Percentiles rank a stretch among this genome's conserved stretches.
Evolutionary conservation across 2,888 invertebrate genomes (phyloP).

Genomic region (Dendrolimus houi): DNA sequence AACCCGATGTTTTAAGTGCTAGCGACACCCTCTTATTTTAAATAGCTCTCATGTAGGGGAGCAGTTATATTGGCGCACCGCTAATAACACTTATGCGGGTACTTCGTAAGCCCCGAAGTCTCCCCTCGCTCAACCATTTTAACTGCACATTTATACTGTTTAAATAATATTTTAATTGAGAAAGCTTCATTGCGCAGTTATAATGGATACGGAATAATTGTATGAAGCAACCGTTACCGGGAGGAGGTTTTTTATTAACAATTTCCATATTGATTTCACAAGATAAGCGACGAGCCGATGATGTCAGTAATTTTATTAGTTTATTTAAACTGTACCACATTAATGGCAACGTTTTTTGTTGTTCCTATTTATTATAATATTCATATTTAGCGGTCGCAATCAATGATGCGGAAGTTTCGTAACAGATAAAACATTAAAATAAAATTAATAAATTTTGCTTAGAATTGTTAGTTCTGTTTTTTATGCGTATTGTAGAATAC

Average conservation of each 20-base stretch:
- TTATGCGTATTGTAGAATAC: no score
- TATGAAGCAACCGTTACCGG: slow-evolving; percentile 39
- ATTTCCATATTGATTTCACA: slow-evolving; percentile 60
- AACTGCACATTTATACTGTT: slow-evolving; percentile 11
- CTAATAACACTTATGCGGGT: slow-evolving; percentile 65
- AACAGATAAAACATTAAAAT: no score
- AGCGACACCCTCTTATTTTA: slow-evolving; percentile 52
- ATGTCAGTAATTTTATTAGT: neutral
- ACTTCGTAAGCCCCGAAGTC: slow-evolving; percentile 27
- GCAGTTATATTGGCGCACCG: slow-evolving; percentile 59
- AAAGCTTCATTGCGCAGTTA: neutral
- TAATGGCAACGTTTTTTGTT: no score
- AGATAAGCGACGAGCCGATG: slow-evolving; percentile 34
- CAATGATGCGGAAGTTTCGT: no score
- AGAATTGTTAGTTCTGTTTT: no score
- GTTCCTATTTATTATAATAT: no score
- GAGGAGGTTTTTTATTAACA: slow-evolving; percentile 24
- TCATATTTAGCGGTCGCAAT: no score
- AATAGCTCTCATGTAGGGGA: slow-evolving; percentile 51
- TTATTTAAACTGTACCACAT: no score
- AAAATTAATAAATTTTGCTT: no score
- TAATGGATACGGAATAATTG: slow-evolving; percentile 13
- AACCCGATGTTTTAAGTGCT: slow-evolving; percentile 37
- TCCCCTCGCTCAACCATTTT: slow-evolving; percentile 17
- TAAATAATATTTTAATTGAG: neutral